A percentile compares a stretch with the other conserved stretches of the same genome.
Evolutionary conservation across 2,888 invertebrate genomes (phyloP).

Genomic region (Sinodicranocentrus sp.): DNA sequence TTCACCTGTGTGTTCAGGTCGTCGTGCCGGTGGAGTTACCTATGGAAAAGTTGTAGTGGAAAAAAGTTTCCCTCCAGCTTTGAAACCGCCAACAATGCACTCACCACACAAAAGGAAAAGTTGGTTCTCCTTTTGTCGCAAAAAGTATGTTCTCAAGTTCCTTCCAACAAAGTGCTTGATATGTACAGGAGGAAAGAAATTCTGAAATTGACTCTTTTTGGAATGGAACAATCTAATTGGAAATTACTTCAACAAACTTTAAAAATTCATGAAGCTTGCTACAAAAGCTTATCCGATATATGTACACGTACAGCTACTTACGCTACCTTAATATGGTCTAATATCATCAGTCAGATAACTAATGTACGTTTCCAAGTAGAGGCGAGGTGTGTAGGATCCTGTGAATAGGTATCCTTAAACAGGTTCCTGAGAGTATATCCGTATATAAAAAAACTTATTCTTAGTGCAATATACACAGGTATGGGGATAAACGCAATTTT

Average conservation of each 20-base stretch:
- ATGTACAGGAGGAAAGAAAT: neutral
- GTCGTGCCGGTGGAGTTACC: too few species aligned
- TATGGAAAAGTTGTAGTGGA: too few species aligned
- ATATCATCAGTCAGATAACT: constrained; percentile 2
- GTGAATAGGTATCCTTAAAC: neutral
- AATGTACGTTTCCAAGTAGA: constrained; percentile 8
- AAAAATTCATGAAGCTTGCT: constrained; percentile 7
- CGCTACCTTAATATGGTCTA: neutral
- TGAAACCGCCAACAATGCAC: too few species aligned
- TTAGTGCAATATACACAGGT: too few species aligned
- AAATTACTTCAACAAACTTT: constrained; percentile 12
- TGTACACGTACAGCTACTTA: neutral
- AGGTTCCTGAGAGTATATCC: neutral
- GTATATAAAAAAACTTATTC: too few species aligned
- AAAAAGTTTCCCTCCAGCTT: too few species aligned
- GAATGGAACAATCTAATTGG: neutral
- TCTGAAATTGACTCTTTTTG: neutral
- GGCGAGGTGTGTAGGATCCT: neutral
- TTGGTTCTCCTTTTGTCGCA: too few species aligned
- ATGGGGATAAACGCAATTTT: constrained; percentile 39
- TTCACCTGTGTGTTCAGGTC: too few species aligned
- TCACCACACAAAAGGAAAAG: too few species aligned
- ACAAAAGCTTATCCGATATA: neutral
- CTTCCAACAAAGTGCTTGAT: too few species aligned
- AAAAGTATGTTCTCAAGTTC: too few species aligned